Conservation (phyloP, 2,888 invertebrate species). For the Crossocerus cetratus region DNA sequence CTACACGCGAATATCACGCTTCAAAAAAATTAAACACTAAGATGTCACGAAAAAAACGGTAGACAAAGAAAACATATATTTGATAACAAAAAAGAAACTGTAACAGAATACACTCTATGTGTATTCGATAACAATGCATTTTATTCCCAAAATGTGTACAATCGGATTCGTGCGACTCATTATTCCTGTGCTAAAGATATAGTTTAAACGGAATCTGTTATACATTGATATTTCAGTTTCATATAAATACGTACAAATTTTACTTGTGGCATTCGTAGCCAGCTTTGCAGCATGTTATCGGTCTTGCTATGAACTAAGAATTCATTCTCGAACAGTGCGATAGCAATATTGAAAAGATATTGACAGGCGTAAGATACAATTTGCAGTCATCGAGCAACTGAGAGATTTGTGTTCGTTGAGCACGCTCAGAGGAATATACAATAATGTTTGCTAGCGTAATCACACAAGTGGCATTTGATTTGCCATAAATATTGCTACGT, state of each 20-base stretch:
- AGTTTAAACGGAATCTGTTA: conserved; percentile 15
- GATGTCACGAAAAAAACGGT: no score
- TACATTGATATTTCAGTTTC: conserved; percentile 16
- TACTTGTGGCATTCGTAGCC: background rate
- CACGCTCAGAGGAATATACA: background rate
- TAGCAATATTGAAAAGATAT: background rate
- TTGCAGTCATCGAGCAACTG: background rate
- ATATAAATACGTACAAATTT: conserved; percentile 23
- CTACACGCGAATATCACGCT: no score
- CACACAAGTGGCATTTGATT: background rate
- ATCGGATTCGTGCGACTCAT: background rate
- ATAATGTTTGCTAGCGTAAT: background rate
- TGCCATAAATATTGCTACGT: background rate
- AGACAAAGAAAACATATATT: no score
- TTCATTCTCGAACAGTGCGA: background rate
- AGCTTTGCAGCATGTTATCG: background rate
- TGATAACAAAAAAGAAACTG: no score
- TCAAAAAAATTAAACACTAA: no score
- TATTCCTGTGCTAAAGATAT: background rate
- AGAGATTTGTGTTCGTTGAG: background rate
- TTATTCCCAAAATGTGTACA: conserved; percentile 18
- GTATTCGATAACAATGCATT: conserved; percentile 5
- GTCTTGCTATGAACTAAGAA: background rate
- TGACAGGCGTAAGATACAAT: background rate
- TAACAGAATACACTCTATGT: no score